A percentile compares a stretch with the other conserved stretches of the same genome.
Conservation (phyloP, 92 coral and sea anemone species). For the Metridium senile region DNA sequence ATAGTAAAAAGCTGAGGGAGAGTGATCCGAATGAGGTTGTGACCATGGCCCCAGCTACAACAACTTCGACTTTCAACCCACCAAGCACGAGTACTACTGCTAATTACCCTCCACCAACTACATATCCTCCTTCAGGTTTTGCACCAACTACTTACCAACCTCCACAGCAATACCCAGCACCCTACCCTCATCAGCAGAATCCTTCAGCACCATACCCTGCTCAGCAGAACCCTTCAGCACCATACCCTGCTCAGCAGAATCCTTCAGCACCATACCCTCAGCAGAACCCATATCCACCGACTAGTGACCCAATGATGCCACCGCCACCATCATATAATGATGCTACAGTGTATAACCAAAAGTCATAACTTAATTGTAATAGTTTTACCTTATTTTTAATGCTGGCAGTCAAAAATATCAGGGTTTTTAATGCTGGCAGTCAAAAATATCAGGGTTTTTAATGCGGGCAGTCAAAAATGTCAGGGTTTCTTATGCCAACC, state of each 20-base stretch:
- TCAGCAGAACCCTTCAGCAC: too few relatives aligned
- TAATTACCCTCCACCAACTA: conserved; percentile 24
- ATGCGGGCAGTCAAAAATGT: too few relatives aligned
- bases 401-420: too few relatives aligned
- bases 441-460: too few relatives aligned
- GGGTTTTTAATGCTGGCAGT: too few relatives aligned
- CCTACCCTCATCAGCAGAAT: conserved; percentile 20
- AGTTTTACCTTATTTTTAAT: too few relatives aligned
- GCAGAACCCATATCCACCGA: not conserved
- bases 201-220: not conserved
- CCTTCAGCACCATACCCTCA: not conserved
- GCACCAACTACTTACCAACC: conserved; percentile 16
- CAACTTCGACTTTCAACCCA: too few relatives aligned
- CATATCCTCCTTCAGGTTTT: conserved; percentile 12
- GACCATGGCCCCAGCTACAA: too few relatives aligned
- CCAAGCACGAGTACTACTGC: too few relatives aligned
- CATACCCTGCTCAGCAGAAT: not conserved
- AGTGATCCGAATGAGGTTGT: conserved; percentile 20
- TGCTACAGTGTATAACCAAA: conserved; percentile 4
- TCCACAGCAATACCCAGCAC: conserved; percentile 9
- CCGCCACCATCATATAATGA: conserved; percentile 51
- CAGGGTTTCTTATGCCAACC: too few relatives aligned
- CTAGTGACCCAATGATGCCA: conserved; percentile 1
- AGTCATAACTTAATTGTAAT: not conserved
- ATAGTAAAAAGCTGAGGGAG: conserved; percentile 1